These are phyloP conservation scores for Camponotus vicinus DNA, from an alignment of 1,140 invertebrate genomes.

Conservation along the genomic window DNA sequence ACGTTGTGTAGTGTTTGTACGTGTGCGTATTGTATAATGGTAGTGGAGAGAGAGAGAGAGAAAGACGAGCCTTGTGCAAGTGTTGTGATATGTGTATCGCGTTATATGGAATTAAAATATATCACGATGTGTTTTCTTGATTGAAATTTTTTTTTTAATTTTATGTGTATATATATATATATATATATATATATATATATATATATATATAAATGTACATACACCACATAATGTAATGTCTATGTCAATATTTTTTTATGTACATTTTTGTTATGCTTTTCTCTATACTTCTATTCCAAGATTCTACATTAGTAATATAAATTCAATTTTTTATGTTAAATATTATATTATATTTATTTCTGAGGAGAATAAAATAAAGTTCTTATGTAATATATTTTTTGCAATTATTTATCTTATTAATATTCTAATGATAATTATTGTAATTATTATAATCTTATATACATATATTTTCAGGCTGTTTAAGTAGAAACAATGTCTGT, in stretches of 20 bases:
- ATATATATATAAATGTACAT: not conserved
- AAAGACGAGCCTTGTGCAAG: too few relatives aligned
- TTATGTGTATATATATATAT: not conserved
- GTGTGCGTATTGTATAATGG: not conserved
- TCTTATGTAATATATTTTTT: not conserved
- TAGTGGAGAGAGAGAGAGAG: not conserved
- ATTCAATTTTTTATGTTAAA: not conserved
- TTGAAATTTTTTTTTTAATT: not conserved
- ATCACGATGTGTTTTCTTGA: not conserved
- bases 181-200: not conserved
- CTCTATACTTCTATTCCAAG: not conserved
- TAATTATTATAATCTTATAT: slow-evolving; percentile 24
- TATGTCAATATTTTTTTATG: not conserved
- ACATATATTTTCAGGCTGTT: slow-evolving; percentile 69
- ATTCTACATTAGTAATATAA: not conserved
- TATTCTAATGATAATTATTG: not conserved
- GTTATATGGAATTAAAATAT: too few relatives aligned
- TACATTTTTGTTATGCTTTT: not conserved
- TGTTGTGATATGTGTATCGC: too few relatives aligned
- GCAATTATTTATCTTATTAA: not conserved
- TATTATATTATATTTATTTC: not conserved
- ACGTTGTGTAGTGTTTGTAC: too few relatives aligned
- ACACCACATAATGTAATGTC: too few relatives aligned
- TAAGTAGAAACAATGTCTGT: slow-evolving; percentile 92
- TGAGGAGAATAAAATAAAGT: not conserved